Evolutionary conservation across 2,797 vertebrate genomes (phyloP), one percentile per base, ranked within the genome.

Genomic region (Eulemur coronatus): DNA sequence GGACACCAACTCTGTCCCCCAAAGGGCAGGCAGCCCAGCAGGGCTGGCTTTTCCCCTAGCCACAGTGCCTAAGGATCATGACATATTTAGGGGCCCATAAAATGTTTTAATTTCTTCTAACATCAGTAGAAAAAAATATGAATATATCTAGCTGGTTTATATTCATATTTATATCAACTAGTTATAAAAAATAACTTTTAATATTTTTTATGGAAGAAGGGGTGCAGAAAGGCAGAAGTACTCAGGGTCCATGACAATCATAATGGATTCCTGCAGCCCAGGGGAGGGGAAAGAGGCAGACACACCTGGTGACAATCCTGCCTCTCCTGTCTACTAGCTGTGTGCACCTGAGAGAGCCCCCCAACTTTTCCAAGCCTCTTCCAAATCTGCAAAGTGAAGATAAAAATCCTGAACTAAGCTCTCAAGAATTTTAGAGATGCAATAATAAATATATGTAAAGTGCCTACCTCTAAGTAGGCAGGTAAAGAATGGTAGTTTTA

Each of bases 21-120:
- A 14, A 55, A 92, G 67, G 26, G 7, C 59, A 63, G 30, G 38
- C 20, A 28, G 61, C 35, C 52, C n/a, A 55, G 12, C 15, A 5
- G n/a, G 18, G 4, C 72, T 7, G 0, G 43, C 26, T 1, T 33
- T 28, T 14, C 35, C 55, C 30, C 33, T 18, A 7, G 38, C 41
- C 30, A 2, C 28, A 28, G 2, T 11, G 14, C 35, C n/a, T 11
- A 57, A 69, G 50, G 38, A 9, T 91, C 7, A 2, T 5, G 3
- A 22, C 8, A 5, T 4, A 10, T 55, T 67, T 50, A 63, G 12
- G 46, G 15, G 5, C 35, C 69, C 15, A 22, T 20, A 35, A 93
- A 76, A 84, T 14, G 28, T 65, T 50, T 55, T 69, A 4, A 55
- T 72, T 86, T 93, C 30, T 89, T 94, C 92, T 41, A 85, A 73